Conservation (phyloP, 2,797 vertebrate species). For the Orientallactaga sibirica region DNA sequence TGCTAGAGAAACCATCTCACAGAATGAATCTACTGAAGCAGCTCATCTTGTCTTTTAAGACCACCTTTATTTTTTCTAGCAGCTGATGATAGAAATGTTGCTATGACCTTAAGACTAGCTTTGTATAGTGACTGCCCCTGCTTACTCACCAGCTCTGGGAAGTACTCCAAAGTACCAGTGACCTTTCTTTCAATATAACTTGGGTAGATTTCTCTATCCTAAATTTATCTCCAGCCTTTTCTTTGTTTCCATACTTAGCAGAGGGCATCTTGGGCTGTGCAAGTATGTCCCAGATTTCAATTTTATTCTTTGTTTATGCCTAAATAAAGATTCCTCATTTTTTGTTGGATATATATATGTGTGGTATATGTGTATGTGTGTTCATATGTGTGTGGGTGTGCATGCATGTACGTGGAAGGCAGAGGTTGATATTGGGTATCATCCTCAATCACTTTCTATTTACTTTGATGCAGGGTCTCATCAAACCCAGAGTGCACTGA, state of each 20-base stretch:
- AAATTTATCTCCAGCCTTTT: background rate
- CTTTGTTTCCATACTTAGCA: background rate
- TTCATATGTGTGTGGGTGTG: no score
- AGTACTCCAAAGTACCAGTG: background rate
- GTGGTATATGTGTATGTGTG: no score
- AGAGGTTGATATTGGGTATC: no score
- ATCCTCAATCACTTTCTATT: no score
- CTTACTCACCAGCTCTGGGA: background rate
- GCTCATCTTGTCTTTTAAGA: background rate
- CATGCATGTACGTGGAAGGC: no score
- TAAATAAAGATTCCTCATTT: background rate
- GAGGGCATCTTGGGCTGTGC: background rate
- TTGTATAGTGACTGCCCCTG: background rate
- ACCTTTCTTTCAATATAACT: background rate
- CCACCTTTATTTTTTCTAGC: background rate
- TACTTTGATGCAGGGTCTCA: no score
- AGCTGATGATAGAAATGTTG: background rate
- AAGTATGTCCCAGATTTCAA: background rate
- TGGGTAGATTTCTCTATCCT: background rate
- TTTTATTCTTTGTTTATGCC: background rate
- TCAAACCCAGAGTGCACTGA: no score
- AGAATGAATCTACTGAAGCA: background rate
- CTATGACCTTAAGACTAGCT: background rate
- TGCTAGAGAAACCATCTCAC: background rate
- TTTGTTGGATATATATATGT: background rate